phyloP scores from a whole-genome alignment of 2,797 vertebrate genomes.

The Heterohyrax brucei region DNA sequence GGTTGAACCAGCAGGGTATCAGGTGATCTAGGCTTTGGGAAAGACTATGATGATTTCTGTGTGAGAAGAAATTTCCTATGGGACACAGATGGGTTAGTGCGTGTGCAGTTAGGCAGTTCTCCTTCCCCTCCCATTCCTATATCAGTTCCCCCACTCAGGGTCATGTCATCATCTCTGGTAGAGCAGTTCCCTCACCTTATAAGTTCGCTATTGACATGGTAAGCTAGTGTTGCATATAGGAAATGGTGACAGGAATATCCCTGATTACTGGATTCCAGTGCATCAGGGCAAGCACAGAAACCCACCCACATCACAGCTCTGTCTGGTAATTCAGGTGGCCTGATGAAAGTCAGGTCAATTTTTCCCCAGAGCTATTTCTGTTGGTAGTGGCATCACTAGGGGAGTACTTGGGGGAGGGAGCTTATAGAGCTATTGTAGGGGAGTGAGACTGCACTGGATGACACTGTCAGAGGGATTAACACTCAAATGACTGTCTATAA shows the following conservation, averaged over 20 bases:
- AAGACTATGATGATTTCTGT: background rate
- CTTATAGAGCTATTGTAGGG: too few relatives aligned
- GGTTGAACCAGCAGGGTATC: too few relatives aligned
- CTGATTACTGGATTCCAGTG: background rate
- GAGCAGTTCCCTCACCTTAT: background rate
- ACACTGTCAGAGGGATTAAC: too few relatives aligned
- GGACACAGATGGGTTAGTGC: background rate
- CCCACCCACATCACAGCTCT: background rate
- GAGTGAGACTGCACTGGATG: too few relatives aligned
- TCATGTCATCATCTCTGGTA: background rate
- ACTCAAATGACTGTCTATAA: too few relatives aligned
- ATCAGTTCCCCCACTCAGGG: background rate
- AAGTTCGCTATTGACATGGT: background rate
- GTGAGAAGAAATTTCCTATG: background rate
- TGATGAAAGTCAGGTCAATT: background rate
- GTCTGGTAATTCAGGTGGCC: background rate
- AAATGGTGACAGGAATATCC: background rate
- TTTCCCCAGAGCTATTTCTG: background rate
- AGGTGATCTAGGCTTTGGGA: background rate
- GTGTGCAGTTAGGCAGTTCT: background rate
- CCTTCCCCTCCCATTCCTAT: rapidly evolving
- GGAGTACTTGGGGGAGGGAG: too few relatives aligned
- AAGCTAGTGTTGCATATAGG: background rate
- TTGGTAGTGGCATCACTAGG: too few relatives aligned
- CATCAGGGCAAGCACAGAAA: rapidly evolving